Percentiles rank a stretch among this genome's conserved stretches.
Evolutionary conservation across 1,140 invertebrate species (phyloP).

Genomic region (Anastrepha obliqua): DNA sequence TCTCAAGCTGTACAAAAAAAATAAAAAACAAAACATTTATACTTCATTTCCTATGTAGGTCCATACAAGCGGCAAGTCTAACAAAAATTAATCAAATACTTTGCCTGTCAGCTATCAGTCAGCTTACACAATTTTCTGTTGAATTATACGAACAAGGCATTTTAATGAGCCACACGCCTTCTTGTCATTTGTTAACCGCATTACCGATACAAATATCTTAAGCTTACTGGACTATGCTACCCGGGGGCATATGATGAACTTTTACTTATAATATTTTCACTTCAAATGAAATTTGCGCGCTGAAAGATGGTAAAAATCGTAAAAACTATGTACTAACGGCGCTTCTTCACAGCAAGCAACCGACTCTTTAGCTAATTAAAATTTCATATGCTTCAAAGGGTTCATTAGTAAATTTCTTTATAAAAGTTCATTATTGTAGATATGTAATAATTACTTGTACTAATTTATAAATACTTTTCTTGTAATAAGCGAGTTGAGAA

Average conservation of each 20-base stretch:
- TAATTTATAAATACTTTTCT: conserved; percentile 50
- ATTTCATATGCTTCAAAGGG: conserved; percentile 71
- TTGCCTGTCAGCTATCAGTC: background rate
- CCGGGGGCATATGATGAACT: background rate
- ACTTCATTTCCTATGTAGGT: too few species aligned
- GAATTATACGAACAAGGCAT: background rate
- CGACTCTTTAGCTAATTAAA: conserved; percentile 60
- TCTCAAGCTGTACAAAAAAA: too few species aligned
- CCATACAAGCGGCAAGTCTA: too few species aligned
- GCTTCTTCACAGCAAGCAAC: conserved; percentile 52
- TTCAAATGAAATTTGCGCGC: conserved; percentile 72
- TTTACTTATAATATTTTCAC: conserved; percentile 55
- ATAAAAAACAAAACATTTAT: too few species aligned
- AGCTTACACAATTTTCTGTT: background rate
- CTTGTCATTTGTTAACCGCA: background rate
- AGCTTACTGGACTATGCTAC: background rate
- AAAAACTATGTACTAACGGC: conserved; percentile 61
- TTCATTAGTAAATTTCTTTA: conserved; percentile 65
- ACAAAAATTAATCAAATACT: too few species aligned
- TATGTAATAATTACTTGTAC: background rate
- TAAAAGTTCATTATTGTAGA: background rate
- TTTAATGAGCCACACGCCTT: background rate
- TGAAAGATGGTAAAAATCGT: conserved; percentile 74
- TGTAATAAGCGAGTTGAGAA: background rate
- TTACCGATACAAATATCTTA: background rate